Evolutionary conservation across 2,888 invertebrate genomes (phyloP).

Genomic region (Temnothorax unifasciatus): DNA sequence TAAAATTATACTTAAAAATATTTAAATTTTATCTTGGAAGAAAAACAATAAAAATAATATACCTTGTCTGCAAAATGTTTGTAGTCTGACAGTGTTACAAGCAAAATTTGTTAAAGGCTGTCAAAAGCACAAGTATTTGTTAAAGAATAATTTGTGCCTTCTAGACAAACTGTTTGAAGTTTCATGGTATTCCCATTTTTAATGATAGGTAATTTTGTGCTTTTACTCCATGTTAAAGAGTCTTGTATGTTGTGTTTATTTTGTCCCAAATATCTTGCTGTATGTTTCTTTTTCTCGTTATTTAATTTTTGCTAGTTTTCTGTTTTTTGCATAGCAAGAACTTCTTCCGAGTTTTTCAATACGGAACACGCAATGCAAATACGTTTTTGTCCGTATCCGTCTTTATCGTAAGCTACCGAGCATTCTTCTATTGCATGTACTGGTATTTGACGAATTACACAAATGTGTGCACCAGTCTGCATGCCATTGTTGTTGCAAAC

Average conservation of each 20-base stretch:
- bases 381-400: background rate
- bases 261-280: background rate
- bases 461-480: background rate
- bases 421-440: constrained; percentile 7
- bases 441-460: background rate
- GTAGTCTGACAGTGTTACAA: background rate
- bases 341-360: background rate
- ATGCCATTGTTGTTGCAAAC: background rate
- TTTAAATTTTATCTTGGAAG: too few species aligned
- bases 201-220: background rate
- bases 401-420: background rate
- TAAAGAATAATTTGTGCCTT: background rate
- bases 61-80: background rate
- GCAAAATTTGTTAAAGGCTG: background rate
- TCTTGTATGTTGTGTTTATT: background rate
- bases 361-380: background rate
- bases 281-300: background rate
- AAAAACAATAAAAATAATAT: background rate
- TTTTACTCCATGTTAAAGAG: background rate
- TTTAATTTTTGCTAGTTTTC: constrained; percentile 20
- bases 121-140: background rate
- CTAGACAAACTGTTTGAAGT: background rate
- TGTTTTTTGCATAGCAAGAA: background rate
- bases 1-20: too few species aligned
- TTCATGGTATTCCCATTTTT: background rate